These are phyloP conservation scores for Drosophila varians DNA, from an alignment of 1,140 invertebrate genomes.

Conservation along the genomic window DNA sequence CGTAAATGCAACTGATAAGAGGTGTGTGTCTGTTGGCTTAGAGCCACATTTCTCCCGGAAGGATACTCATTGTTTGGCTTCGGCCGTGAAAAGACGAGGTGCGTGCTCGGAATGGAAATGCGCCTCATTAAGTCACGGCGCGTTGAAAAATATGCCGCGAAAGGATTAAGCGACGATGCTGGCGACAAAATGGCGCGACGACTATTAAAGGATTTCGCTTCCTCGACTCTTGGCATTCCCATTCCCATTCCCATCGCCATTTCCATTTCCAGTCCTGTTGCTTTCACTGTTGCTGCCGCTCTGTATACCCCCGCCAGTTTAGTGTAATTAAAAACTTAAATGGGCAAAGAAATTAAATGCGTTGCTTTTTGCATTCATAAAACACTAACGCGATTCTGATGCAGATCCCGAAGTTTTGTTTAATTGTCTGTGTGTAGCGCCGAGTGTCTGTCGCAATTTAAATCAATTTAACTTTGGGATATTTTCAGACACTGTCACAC, in stretches of 20 bases:
- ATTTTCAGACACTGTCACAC: constrained; percentile 6
- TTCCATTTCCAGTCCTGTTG: constrained; percentile 26
- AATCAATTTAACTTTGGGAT: constrained; percentile 46
- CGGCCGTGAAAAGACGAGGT: constrained; percentile 8
- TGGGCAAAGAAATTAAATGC: constrained; percentile 59
- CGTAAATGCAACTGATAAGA: constrained; percentile 43
- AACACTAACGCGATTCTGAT: constrained; percentile 70
- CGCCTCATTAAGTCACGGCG: constrained; percentile 64
- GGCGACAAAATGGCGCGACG: constrained; percentile 55
- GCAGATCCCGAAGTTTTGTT: constrained; percentile 32
- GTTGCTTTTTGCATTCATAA: constrained; percentile 59
- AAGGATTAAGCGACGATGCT: constrained; percentile 64
- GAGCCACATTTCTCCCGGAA: constrained; percentile 32
- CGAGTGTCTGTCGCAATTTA: constrained; percentile 33
- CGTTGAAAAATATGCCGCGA: constrained; percentile 70
- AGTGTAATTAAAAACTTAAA: constrained; percentile 77
- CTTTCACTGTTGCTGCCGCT: not conserved
- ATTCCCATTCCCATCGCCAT: not conserved
- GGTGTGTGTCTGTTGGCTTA: constrained; percentile 22
- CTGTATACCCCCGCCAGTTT: constrained; percentile 11
- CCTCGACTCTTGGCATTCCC: not conserved
- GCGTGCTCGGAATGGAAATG: constrained; percentile 63
- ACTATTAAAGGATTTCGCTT: constrained; percentile 61
- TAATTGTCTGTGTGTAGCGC: constrained; percentile 41
- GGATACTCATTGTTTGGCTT: constrained; percentile 50